Conservation (phyloP, 2,113 vertebrate species). For the Cnemophilus loriae region DNA sequence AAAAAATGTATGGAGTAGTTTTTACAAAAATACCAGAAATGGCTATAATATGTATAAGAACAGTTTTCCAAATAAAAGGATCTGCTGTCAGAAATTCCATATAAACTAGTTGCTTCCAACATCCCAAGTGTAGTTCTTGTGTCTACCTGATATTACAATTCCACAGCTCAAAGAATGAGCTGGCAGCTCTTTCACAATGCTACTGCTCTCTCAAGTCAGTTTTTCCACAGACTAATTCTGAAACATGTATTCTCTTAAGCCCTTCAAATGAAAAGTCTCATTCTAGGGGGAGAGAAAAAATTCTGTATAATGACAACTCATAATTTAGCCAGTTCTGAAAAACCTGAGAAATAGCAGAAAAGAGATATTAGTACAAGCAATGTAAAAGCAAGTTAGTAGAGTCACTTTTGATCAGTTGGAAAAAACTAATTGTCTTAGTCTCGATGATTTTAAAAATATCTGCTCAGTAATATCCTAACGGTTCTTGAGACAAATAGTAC, state of each 20-base stretch:
- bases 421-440: background rate
- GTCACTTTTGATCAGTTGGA: background rate
- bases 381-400: background rate
- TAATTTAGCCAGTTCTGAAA: background rate
- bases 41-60: background rate
- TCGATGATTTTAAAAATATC: background rate
- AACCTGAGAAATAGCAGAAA: background rate
- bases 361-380: background rate
- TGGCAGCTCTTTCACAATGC: background rate
- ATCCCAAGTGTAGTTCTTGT: background rate
- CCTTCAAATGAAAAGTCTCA: background rate
- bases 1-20: background rate
- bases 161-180: background rate
- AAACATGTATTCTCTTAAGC: background rate
- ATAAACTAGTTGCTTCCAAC: background rate
- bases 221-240: background rate
- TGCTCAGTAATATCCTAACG: background rate
- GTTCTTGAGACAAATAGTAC: background rate
- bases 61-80: background rate
- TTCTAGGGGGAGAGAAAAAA: background rate
- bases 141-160: background rate
- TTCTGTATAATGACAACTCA: background rate
- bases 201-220: background rate
- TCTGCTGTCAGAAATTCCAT: background rate
- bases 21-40: background rate